Evolutionary conservation across 2,888 invertebrate species (phyloP).

Genomic region (Meandrusa payeni): DNA sequence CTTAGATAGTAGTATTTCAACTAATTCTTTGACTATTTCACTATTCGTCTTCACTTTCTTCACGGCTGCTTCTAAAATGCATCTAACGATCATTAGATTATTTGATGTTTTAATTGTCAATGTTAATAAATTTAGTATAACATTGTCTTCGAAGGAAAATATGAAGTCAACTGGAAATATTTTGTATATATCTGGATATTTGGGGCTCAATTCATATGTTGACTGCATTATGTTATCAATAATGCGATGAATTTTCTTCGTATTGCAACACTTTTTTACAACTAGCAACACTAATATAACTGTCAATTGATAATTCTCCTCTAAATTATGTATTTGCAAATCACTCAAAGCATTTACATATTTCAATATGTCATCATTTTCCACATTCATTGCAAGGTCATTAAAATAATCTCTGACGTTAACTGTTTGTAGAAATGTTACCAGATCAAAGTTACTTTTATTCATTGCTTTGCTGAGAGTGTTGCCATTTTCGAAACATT

Average conservation of each 20-base stretch:
- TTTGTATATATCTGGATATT: slow-evolving; percentile 66
- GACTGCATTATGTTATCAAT: slow-evolving; percentile 54
- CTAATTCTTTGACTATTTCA: slow-evolving; percentile 59
- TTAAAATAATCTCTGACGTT: slow-evolving; percentile 46
- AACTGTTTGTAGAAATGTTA: slow-evolving; percentile 43
- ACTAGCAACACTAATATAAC: slow-evolving; percentile 56
- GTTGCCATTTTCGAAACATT: slow-evolving; percentile 52
- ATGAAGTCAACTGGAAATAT: slow-evolving; percentile 57
- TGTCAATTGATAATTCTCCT: slow-evolving; percentile 63
- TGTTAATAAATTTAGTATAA: slow-evolving; percentile 52
- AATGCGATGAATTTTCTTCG: slow-evolving; percentile 51
- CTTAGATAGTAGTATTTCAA: slow-evolving; percentile 51
- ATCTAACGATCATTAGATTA: slow-evolving; percentile 50
- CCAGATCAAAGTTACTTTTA: slow-evolving; percentile 53
- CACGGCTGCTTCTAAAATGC: slow-evolving; percentile 58
- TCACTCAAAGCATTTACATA: slow-evolving; percentile 53
- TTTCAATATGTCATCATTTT: slow-evolving; percentile 40
- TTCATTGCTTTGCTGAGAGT: slow-evolving; percentile 49
- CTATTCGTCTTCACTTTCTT: slow-evolving; percentile 61
- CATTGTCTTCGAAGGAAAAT: slow-evolving; percentile 54
- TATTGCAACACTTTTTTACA: slow-evolving; percentile 56
- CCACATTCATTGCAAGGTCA: slow-evolving; percentile 35
- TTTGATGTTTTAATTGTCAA: slow-evolving; percentile 60
- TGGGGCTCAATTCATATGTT: slow-evolving; percentile 60
- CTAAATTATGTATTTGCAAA: slow-evolving; percentile 57